A percentile compares a stretch with the other conserved stretches of the same genome.
Conservation (phyloP, 2,113 vertebrate species). For the Lates calcarifer region DNA sequence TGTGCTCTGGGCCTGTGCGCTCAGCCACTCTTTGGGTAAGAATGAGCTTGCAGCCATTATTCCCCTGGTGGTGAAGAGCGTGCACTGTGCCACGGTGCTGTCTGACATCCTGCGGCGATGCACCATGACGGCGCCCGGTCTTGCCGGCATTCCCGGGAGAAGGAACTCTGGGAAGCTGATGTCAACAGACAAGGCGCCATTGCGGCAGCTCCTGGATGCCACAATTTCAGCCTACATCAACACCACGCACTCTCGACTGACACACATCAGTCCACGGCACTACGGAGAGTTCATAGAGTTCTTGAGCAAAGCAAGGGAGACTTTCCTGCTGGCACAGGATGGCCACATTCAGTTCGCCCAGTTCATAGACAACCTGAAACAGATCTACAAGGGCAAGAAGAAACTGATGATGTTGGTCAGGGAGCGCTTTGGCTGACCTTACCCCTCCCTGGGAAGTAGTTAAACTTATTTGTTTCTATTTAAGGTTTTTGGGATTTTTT, state of each 20-base stretch:
- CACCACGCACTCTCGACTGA: slow-evolving; percentile 98
- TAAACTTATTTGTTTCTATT: slow-evolving; percentile 72
- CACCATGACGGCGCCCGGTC: slow-evolving; percentile 96
- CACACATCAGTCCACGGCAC: slow-evolving; percentile 98
- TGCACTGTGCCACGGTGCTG: slow-evolving; percentile 97
- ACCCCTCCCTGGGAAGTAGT: slow-evolving; percentile 65
- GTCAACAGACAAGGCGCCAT: slow-evolving; percentile 97
- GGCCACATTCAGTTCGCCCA: slow-evolving; percentile 98
- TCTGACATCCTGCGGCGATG: slow-evolving; percentile 98
- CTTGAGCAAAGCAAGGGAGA: slow-evolving; percentile 97
- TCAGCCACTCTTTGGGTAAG: slow-evolving; percentile 99
- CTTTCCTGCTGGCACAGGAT: slow-evolving; percentile 96
- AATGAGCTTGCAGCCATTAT: slow-evolving; percentile 98
- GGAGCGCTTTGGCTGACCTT: slow-evolving; percentile 94
- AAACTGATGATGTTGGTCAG: slow-evolving; percentile 99
- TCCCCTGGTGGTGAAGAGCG: slow-evolving; percentile 97
- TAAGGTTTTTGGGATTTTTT: slow-evolving; percentile 74
- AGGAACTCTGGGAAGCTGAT: slow-evolving; percentile 98
- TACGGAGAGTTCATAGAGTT: slow-evolving; percentile 99
- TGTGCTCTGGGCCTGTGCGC: slow-evolving; percentile 97
- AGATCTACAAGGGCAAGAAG: slow-evolving; percentile 99
- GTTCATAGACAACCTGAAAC: slow-evolving; percentile 99
- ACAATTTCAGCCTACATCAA: slow-evolving; percentile 99
- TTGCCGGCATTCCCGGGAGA: slow-evolving; percentile 95
- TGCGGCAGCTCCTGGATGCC: slow-evolving; percentile 96